Evolutionary conservation across 2,113 vertebrate genomes (phyloP), one percentile per base, ranked within the genome.

Genomic region (Helogale parvula): DNA sequence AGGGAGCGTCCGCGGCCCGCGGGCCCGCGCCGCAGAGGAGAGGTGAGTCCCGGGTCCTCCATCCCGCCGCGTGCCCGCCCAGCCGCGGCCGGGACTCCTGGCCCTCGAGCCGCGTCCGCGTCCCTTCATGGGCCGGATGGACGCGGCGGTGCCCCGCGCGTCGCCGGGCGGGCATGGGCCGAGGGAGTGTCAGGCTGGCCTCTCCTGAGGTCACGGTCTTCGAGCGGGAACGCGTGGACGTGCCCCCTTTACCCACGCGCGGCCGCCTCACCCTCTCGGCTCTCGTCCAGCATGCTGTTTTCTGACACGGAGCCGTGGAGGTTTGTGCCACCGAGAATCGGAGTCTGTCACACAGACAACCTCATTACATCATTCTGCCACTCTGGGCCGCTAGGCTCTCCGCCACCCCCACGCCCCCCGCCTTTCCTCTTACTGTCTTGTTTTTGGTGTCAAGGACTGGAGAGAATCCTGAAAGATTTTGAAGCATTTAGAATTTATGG

Each of bases 401-500:
- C 11, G 6, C 72, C 7, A 10, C 71, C 17, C 8, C 27, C 29
- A 3, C 2, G 3, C 9, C 3, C 1, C n/a, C 10, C 86, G 31
- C 60, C 35, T 60, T n/a, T 57, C 23, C 65, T 16, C 35, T 35
- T n/a, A 14, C 84, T 47, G 72, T 57, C 66, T 52, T 63, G 16
- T 31, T 74, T 54, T 72, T 16, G 76, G 79, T 41, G 96, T 94
- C 93, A 94, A 86, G 92, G 89, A 45, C 96, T 96, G 97, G 88
- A 96, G 97, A 98, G 98, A 97, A 97, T 97, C 97, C 95, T 84
- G 96, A 57, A 65, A 98, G 98, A 98, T 97, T 94, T 3, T 80
- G 97, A 97, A 98, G 97, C 96, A 71, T 95, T 98, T 97, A 95
- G 95, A 83, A 68, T 96, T 92, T 98, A 92, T 93, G 95, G 82